phyloP scores from a whole-genome alignment of 2,888 invertebrate species.

The Hybos culiciformis region DNA sequence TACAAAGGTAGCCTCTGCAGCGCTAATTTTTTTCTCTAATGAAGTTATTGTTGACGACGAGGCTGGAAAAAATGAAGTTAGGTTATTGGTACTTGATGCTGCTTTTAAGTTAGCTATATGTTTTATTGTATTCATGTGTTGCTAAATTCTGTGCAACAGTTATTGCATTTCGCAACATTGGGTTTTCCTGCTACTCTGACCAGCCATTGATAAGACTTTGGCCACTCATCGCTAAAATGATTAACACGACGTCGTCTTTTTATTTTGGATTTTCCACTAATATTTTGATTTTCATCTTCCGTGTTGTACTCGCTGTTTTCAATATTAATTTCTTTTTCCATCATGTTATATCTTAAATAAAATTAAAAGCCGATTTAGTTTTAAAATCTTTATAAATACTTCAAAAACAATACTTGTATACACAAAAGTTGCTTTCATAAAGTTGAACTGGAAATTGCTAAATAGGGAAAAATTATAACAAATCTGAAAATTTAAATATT shows the following conservation, averaged over 20 bases:
- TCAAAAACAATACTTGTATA: background rate
- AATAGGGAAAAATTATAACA: background rate
- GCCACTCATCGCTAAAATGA: slow-evolving; percentile 2
- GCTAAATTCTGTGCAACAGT: no score
- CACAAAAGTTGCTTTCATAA: background rate
- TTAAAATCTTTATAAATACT: background rate
- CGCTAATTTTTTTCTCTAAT: background rate
- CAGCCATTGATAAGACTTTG: slow-evolving; percentile 1
- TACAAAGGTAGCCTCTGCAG: slow-evolving; percentile 3
- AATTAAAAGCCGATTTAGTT: background rate
- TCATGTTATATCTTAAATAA: background rate
- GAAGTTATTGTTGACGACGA: background rate
- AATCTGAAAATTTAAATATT: background rate
- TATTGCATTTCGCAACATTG: background rate
- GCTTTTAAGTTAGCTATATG: background rate
- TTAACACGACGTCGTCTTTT: background rate
- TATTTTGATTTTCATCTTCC: background rate
- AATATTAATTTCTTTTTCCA: background rate
- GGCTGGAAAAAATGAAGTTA: background rate
- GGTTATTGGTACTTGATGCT: background rate
- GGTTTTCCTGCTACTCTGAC: slow-evolving; percentile 1
- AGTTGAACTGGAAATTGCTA: no score
- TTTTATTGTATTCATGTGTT: background rate
- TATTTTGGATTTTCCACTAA: background rate
- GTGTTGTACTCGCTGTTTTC: background rate